Evolutionary conservation across 2,888 invertebrate species (phyloP), one percentile per base, ranked within the genome.

Genomic region (Globia sparganii): DNA sequence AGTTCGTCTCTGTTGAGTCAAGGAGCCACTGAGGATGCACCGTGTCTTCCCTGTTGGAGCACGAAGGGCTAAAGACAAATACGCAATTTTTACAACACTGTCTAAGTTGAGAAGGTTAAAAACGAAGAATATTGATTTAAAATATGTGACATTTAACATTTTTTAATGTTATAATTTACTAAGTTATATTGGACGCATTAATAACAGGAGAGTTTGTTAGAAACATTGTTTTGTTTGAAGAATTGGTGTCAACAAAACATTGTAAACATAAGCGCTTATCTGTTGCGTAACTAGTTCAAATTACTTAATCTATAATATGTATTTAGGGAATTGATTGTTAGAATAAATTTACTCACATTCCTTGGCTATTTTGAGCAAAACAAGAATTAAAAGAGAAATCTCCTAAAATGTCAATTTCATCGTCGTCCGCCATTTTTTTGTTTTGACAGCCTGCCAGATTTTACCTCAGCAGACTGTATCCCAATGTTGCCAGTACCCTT

Each of bases 361-460:
- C 97, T 88, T 97, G 95, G 88, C 96, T 97, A 89, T 96, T 97
- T 93, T 97, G 97, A 64, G 97, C 96, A 87, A 97, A 94, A 90
- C 97, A 97, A 90, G 97, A 97, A 95, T 97, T 97, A 92, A 97
- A 97, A 83, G 97, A 97, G 93, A 97, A 98, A 95, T 98, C 98
- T 83, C 98, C 98, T 88, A 98, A 95, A 91, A 98, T 96, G 95
- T 98, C 98, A 91, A 98, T 97, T 95, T 98, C 98, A 87, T 98
- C 98, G 74, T 98, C 98, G 86, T 98, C 97, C 89, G 97, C 97
- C 97, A 97, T 97, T 89, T 93, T 93, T 94, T 89, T 62, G 80
- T 87, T 86, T 81, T 87, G 88, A 66, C 80, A 64, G 11, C 0
- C 1, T 37, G 4, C 1, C 1, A 40, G 37, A 6, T n/a, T n/a